Percentiles rank a stretch among this genome's conserved stretches.
These are phyloP conservation scores for Conopomorpha cramerella DNA, from an alignment of 1,140 invertebrate genomes.

Conservation along the genomic window DNA sequence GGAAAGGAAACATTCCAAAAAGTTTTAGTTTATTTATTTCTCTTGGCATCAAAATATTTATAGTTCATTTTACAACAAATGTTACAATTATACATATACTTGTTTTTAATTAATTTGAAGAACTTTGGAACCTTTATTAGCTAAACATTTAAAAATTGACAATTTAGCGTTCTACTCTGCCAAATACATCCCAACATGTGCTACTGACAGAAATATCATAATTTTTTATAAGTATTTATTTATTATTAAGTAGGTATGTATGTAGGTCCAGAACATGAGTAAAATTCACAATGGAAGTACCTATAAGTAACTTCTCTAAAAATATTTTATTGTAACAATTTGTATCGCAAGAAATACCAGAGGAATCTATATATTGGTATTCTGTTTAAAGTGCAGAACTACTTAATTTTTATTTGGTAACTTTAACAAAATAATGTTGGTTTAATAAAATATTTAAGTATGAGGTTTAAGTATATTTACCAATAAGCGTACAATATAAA, in stretches of 20 bases:
- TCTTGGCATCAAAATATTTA: slow-evolving; percentile 49
- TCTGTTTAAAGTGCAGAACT: slow-evolving; percentile 14
- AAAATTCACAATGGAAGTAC: no score
- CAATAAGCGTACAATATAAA: no score
- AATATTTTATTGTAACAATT: no score
- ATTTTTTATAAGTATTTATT: no score
- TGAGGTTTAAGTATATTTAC: background rate
- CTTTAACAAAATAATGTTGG: slow-evolving; percentile 35
- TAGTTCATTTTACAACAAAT: slow-evolving; percentile 54
- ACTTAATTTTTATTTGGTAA: slow-evolving; percentile 54
- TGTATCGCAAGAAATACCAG: no score
- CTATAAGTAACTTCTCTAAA: no score
- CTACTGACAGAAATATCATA: no score
- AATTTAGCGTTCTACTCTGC: slow-evolving; percentile 28
- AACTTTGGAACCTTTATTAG: slow-evolving; percentile 34
- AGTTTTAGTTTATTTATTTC: slow-evolving; percentile 36
- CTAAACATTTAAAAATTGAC: slow-evolving; percentile 53
- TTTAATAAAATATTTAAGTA: background rate
- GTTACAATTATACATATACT: no score
- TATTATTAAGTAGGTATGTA: no score
- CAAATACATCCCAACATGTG: slow-evolving; percentile 3
- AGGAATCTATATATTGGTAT: no score
- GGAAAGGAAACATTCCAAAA: slow-evolving; percentile 23
- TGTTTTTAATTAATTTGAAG: no score
- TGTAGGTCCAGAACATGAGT: no score